A percentile compares a stretch with the other conserved stretches of the same genome.
Conservation (phyloP, 37 sponge, comb jelly and placozoan species). For the Eunapius fragilis region DNA sequence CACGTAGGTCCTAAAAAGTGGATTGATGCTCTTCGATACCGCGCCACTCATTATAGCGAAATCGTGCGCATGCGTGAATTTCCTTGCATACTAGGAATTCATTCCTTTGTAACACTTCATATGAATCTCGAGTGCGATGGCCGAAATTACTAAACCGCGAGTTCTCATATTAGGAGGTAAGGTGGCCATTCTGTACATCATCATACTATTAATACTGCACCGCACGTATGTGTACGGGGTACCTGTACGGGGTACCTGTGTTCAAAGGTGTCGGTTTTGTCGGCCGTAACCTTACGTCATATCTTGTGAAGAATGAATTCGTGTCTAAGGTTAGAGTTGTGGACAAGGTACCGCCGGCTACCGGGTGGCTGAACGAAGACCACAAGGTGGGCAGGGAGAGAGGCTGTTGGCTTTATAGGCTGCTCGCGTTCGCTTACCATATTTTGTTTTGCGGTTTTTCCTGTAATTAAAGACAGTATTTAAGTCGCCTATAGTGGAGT, state of each 20-base stretch:
- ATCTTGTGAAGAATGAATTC: conserved; percentile 65
- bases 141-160: conserved; percentile 56
- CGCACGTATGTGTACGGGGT: background rate
- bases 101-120: no score
- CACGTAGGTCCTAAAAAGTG: no score
- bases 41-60: no score
- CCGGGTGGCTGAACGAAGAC: conserved; percentile 88
- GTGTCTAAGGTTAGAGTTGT: conserved; percentile 73
- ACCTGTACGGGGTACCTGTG: no score
- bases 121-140: conserved; percentile 18
- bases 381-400: conserved; percentile 67
- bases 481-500: conserved; percentile 65
- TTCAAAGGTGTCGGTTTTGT: conserved; percentile 91
- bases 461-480: no score
- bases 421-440: background rate
- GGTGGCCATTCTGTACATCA: background rate
- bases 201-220: background rate
- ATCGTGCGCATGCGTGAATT: background rate
- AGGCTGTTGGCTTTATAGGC: background rate
- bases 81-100: no score
- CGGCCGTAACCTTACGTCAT: conserved; percentile 76
- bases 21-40: no score
- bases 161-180: conserved; percentile 71
- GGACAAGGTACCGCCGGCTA: conserved; percentile 92
- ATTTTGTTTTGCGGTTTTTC: background rate